phyloP scores from a whole-genome alignment of 2,888 invertebrate genomes.

The Idaea dimidiata region DNA sequence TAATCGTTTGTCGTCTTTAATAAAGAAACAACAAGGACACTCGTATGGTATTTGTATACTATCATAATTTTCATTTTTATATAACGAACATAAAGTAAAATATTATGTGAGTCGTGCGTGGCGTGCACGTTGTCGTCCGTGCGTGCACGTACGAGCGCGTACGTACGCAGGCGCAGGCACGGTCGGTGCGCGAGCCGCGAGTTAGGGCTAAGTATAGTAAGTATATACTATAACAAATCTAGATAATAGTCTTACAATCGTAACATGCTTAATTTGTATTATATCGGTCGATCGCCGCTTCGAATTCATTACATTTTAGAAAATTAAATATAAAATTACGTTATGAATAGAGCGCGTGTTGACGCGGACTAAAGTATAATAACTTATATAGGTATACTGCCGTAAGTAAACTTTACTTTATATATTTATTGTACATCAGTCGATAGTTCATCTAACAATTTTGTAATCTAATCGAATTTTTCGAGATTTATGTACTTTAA shows the following conservation, averaged over 20 bases:
- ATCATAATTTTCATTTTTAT: slow-evolving; percentile 81
- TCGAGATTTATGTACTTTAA: slow-evolving; percentile 78
- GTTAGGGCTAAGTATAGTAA: slow-evolving; percentile 67
- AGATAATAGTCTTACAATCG: slow-evolving; percentile 78
- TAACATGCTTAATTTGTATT: slow-evolving; percentile 69
- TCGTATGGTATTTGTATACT: slow-evolving; percentile 67
- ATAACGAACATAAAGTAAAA: slow-evolving; percentile 71
- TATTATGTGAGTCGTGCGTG: slow-evolving; percentile 42
- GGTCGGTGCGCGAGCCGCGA: slow-evolving; percentile 34
- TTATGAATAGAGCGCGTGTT: slow-evolving; percentile 61
- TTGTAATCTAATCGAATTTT: slow-evolving; percentile 75
- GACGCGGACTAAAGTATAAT: slow-evolving; percentile 59
- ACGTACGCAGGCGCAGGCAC: slow-evolving; percentile 29
- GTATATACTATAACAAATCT: slow-evolving; percentile 76
- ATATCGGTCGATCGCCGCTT: slow-evolving; percentile 67
- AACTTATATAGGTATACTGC: slow-evolving; percentile 68
- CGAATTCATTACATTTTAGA: slow-evolving; percentile 74
- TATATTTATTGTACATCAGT: slow-evolving; percentile 80
- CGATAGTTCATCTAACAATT: slow-evolving; percentile 78
- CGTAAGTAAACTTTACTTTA: slow-evolving; percentile 77
- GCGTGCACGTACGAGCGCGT: slow-evolving; percentile 6
- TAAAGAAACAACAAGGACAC: slow-evolving; percentile 77
- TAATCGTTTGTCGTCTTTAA: slow-evolving; percentile 47
- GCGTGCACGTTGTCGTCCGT: slow-evolving; percentile 9
- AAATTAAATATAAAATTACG: slow-evolving; percentile 74